A percentile compares a stretch with the other conserved stretches of the same genome.
phyloP scores from a whole-genome alignment of 2,888 invertebrate species.

The Callyntrura sp. region DNA sequence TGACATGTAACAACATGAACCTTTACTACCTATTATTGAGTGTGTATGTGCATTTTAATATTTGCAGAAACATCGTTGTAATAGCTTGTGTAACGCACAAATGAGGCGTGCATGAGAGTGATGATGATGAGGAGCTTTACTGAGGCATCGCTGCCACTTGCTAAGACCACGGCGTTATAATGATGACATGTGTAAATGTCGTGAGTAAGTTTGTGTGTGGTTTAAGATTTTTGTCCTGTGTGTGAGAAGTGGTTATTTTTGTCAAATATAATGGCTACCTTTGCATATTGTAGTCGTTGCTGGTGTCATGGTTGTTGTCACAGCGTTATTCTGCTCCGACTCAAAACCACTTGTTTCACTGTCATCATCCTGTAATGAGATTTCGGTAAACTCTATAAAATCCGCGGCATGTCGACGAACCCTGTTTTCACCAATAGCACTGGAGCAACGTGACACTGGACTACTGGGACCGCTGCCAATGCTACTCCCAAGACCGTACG shows the following conservation, averaged over 20 bases:
- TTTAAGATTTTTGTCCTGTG: background rate
- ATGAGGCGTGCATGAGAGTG: constrained; percentile 43
- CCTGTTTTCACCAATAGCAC: constrained; percentile 52
- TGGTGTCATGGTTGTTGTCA: constrained; percentile 47
- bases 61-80: constrained; percentile 18
- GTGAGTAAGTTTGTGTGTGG: constrained; percentile 2
- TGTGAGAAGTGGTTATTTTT: background rate
- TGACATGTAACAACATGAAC: background rate
- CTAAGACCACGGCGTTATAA: constrained; percentile 3
- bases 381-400: constrained; percentile 74
- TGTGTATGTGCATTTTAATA: background rate
- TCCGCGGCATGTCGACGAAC: constrained; percentile 52
- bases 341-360: constrained; percentile 77
- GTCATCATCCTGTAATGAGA: constrained; percentile 73
- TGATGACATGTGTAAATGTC: constrained; percentile 25
- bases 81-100: constrained; percentile 41
- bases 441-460: constrained; percentile 67
- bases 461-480: constrained; percentile 60
- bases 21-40: background rate
- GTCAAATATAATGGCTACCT: constrained; percentile 22
- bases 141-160: background rate
- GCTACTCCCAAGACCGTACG: constrained; percentile 74
- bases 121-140: constrained; percentile 30
- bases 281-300: constrained; percentile 39
- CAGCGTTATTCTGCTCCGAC: constrained; percentile 70